Base-by-base conservation (phyloP, 2,113 vertebrate species). In the Tylochromis polylepis region DNA sequence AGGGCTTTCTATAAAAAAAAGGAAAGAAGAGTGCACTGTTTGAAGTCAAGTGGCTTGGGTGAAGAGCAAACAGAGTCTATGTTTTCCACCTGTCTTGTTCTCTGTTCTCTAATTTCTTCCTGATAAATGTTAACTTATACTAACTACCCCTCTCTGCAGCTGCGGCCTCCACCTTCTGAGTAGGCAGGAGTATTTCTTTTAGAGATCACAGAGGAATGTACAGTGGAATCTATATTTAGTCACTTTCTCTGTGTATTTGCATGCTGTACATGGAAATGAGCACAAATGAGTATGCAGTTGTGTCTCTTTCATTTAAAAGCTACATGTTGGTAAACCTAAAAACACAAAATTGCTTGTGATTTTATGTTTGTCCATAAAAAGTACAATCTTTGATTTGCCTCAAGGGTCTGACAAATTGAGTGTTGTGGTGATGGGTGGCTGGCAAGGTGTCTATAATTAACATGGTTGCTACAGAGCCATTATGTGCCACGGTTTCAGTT, bases 1-100 rank as follows among this genome's bases (percentile, higher is more conserved):
- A 89, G 56, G 88, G 36, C 70, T 85, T 43, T 82, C 81, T 80
- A 85, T 90, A 84, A 93, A 90, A 75, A 87, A 85, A 84, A 18
- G 49, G 41, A 86, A 75, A 87, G 85, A 84, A 62, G 83, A 88
- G 84, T 57, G 53, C 3, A 3, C 51, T 60, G 80, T 92, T 92
- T 93, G 62, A 91, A 90, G 92, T 90, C 78, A 92, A 88, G 82
- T 87, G 55, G 85, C 83, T 67, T 75, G 67, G 22, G 34, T 84
- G 90, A 90, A 91, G 86, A 88, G 55, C 84, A 91, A 93, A 91
- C 31, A 75, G 34, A 89, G 62, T 81, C 24, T 8, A 85, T 85
- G 92, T 87, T 87, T 91, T 91, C 90, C 91, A 90, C 90, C 91
- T 87, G 82, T 84, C 85, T 81, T 51, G 15, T 53, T 85, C 75